phyloP scores from a whole-genome alignment of 2,113 vertebrate species.

The Aspiorhynchus laticeps region DNA sequence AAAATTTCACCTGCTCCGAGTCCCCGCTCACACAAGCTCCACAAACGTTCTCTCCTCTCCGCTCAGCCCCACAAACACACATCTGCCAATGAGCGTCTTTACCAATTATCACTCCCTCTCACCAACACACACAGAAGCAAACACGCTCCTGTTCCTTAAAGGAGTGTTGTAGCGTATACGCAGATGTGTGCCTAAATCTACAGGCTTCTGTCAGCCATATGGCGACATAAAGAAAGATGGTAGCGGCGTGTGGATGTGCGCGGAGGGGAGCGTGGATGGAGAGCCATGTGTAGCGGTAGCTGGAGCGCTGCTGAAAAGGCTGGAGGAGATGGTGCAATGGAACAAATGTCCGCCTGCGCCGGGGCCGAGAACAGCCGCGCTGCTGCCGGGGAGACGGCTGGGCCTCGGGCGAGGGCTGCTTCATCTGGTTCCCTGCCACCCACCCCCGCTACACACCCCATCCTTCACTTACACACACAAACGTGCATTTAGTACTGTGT shows the following conservation, averaged over 20 bases:
- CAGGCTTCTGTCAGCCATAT: constrained; percentile 99
- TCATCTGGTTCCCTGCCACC: constrained; percentile 84
- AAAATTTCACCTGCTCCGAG: constrained; percentile 48
- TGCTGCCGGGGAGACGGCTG: constrained; percentile 90
- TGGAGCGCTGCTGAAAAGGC: constrained; percentile 79
- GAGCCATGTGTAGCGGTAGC: constrained; percentile 74
- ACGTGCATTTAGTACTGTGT: constrained; percentile 4
- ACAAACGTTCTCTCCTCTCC: constrained; percentile 50
- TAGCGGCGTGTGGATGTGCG: constrained; percentile 90
- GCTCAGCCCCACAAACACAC: constrained; percentile 55
- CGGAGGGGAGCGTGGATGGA: constrained; percentile 74
- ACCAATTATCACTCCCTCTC: constrained; percentile 75
- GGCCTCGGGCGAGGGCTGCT: constrained; percentile 88
- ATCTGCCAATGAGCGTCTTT: constrained; percentile 76
- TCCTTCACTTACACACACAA: constrained; percentile 51
- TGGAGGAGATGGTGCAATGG: constrained; percentile 97
- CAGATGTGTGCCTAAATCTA: constrained; percentile 99
- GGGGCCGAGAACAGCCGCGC: constrained; percentile 93
- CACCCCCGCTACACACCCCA: constrained; percentile 59
- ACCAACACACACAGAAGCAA: constrained; percentile 40
- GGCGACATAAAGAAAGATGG: constrained; percentile 97
- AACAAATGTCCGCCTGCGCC: constrained; percentile 94
- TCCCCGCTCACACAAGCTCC: constrained; percentile 40
- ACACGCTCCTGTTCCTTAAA: constrained; percentile 70
- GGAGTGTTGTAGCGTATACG: constrained; percentile 89